These are phyloP conservation scores for Sthenelais limicola DNA, from an alignment of 2,888 invertebrate species.

Conservation along the genomic window DNA sequence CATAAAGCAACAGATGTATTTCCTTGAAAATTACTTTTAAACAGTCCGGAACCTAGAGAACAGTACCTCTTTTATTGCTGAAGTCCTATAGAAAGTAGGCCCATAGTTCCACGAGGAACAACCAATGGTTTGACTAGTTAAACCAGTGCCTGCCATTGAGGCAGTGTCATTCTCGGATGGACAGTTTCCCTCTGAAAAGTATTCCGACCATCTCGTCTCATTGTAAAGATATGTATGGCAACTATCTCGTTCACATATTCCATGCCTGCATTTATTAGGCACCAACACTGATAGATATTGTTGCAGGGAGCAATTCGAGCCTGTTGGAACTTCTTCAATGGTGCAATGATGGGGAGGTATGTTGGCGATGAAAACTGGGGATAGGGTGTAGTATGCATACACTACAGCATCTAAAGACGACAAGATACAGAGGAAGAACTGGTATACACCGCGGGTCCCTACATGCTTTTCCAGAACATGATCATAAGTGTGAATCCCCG, in stretches of 20 bases:
- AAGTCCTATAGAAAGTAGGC: too few relatives aligned
- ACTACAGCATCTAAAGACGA: slow-evolving; percentile 1
- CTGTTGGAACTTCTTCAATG: background rate
- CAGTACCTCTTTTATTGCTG: too few relatives aligned
- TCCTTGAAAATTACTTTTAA: too few relatives aligned
- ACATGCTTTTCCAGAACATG: background rate
- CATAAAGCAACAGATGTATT: too few relatives aligned
- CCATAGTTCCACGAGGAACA: too few relatives aligned
- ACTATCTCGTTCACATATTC: background rate
- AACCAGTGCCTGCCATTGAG: too few relatives aligned
- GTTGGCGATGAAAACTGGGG: slow-evolving; percentile 25
- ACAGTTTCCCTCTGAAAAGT: too few relatives aligned
- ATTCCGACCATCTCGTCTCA: too few relatives aligned
- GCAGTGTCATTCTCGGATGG: too few relatives aligned
- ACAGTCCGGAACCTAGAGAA: too few relatives aligned
- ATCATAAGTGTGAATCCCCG: slow-evolving; percentile 5
- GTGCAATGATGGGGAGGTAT: slow-evolving; percentile 8
- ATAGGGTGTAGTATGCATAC: slow-evolving; percentile 1
- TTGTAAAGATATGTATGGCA: background rate
- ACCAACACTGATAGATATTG: background rate
- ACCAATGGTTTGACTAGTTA: too few relatives aligned
- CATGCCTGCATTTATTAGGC: background rate
- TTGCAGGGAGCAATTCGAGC: slow-evolving; percentile 2
- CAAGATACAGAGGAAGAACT: background rate
- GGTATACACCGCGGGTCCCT: slow-evolving; percentile 7